Evolutionary conservation across 2,888 invertebrate genomes (phyloP).

Genomic region (Ichneumoninae sp.): DNA sequence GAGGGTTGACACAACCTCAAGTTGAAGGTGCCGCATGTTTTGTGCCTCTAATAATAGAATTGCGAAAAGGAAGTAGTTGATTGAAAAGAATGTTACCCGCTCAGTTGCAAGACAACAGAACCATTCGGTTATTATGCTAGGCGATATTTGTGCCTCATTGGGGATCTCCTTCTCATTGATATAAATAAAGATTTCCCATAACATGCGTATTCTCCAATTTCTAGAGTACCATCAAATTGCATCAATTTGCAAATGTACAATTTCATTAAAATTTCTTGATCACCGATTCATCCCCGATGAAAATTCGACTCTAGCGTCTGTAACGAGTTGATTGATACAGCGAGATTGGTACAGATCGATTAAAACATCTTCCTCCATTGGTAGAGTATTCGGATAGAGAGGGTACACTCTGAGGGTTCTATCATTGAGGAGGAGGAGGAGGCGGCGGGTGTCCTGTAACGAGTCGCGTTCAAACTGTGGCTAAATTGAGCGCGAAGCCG

Average conservation of each 20-base stretch:
- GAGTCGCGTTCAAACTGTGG: constrained; percentile 78
- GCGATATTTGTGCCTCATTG: neutral
- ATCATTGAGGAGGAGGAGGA: constrained; percentile 14
- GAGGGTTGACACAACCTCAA: constrained; percentile 13
- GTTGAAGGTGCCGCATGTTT: constrained; percentile 30
- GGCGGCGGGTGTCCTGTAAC: constrained; percentile 56
- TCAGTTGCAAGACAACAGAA: no score
- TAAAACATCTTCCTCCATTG: constrained; percentile 57
- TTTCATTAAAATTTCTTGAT: constrained; percentile 55
- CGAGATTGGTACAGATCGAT: constrained; percentile 64
- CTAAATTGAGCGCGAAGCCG: constrained; percentile 83
- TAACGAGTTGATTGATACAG: constrained; percentile 63
- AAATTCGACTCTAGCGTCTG: constrained; percentile 60
- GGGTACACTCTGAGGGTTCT: constrained; percentile 13
- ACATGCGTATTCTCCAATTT: neutral
- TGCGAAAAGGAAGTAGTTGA: neutral
- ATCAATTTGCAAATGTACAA: constrained; percentile 25
- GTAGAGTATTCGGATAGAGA: constrained; percentile 8
- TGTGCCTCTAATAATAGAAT: constrained; percentile 21
- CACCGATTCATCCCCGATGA: constrained; percentile 58
- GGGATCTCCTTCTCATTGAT: neutral
- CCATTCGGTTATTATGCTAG: neutral
- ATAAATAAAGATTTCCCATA: neutral
- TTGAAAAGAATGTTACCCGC: no score
- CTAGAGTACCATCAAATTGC: neutral